Evolutionary conservation across 2,888 invertebrate genomes (phyloP), one percentile per base, ranked within the genome.

Genomic region (Sphaerophoria taeniata): DNA sequence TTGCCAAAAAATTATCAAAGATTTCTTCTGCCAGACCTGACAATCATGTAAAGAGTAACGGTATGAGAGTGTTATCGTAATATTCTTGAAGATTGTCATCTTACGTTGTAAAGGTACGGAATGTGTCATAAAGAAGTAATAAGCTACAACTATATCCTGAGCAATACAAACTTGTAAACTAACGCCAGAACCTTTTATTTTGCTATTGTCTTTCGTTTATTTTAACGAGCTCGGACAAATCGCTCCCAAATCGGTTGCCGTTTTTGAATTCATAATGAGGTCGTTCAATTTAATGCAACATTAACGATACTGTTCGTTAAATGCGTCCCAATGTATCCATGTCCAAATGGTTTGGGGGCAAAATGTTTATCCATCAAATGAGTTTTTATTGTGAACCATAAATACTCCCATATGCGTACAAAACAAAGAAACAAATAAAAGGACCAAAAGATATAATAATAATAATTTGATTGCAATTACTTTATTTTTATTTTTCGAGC

Each of bases 401-500:
- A 83, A 83, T 74, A 74, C n/a, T 39, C 12, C 1, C 36, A 72
- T 6, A n/a, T n/a, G 34, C 14, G 24, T 16, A 43, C n/a, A 36
- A 56, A 51, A 12, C 3, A 14, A 14, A 39, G 11, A 16, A 58
- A 36, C 11, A 49, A 49, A 16, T 39, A 24, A 39, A 36, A 55
- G 47, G 60, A 63, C 9, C 34, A 75, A 79, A 69, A 75, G 71
- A 84, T 55, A 60, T 16, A n/a, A 14, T 39, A 70, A 49, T 55
- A 75, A 31, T 60, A 67, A 61, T 84, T 69, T 61, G 47, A 80
- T 76, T 84, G 80, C 75, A 76, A 84, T 84, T 84, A 75, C 71
- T 82, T 77, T 61, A 72, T 70, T 70, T 45, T 56, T 56, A 45
- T 70, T 43, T 70, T 43, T 56, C 45, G 39, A n/a, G 24, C 60